Evolutionary conservation across 2,888 invertebrate genomes (phyloP), one percentile per base, ranked within the genome.

Genomic region (Eretmocerus hayati): DNA sequence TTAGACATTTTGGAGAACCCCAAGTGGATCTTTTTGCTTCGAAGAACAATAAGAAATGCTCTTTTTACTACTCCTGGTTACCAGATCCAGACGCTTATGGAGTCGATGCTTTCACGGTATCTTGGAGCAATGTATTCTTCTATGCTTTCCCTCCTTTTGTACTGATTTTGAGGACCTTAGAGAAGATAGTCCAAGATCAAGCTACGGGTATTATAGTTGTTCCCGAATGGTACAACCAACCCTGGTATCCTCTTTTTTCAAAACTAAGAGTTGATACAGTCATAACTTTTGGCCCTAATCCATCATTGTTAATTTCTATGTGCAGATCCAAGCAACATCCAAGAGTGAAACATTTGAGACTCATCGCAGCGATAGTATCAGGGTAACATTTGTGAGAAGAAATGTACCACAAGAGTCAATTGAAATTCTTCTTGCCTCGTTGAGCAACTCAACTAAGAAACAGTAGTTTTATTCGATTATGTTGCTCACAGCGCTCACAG

Each of bases 141-240:
- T 46, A 11, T 42, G 22, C 31, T 40, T 26, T 21, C 45, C 15
- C 11, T 33, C 54, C 54, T 5, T 55, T 56, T 22, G 31, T 37
- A 6, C 13, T 56, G 1, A 50, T 55, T 15, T 32, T 49, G 2
- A 54, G 36, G 45, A 42, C 38, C 3, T 23, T 56, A 4, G 21
- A 13, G 23, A 56, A 56, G 20, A 49, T 53, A n/a, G 40, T 23
- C 21, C 32, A 40, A 20, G 62, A 65, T 26, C 55, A 49, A 42
- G 60, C 62, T 20, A 42, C 43, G 23, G 64, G 61, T 6, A 59
- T 63, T 22, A 31, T 65, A n/a, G 59, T 65, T 5, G 58, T 60
- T 5, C 63, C 58, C 15, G 22, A 42, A 4, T 64, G 61, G 64
- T 62, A 44, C 35, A 62, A 62, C 30, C n/a, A n/a, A n/a, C n/a